A percentile compares a stretch with the other conserved stretches of the same genome.
Conservation (phyloP, 2,888 invertebrate genomes). For the Odontocolon sp. region DNA sequence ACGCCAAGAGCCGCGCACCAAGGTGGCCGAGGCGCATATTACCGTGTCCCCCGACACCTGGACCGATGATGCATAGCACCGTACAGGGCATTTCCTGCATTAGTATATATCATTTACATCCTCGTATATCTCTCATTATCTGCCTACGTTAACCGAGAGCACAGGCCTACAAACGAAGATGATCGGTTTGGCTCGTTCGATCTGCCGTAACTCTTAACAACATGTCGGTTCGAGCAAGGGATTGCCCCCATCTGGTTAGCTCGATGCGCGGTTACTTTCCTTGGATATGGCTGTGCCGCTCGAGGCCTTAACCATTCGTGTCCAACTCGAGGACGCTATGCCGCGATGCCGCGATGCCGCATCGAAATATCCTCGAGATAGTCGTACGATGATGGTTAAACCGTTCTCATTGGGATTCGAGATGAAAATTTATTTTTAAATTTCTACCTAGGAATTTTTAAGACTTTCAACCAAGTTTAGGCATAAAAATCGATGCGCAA, state of each 20-base stretch:
- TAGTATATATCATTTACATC: constrained; percentile 75
- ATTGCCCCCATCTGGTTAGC: constrained; percentile 37
- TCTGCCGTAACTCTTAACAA: not conserved
- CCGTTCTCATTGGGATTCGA: too few species aligned
- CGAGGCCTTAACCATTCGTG: constrained; percentile 25
- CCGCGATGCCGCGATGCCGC: constrained; percentile 31
- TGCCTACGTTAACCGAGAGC: constrained; percentile 66
- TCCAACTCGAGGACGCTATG: constrained; percentile 33
- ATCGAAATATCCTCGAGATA: constrained; percentile 33
- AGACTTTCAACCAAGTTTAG: too few species aligned
- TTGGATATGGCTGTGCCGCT: constrained; percentile 27
- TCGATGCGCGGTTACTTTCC: constrained; percentile 47
- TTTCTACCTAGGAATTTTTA: too few species aligned
- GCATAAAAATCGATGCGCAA: constrained; percentile 35
- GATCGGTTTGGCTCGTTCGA: constrained; percentile 22
- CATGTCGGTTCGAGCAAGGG: constrained; percentile 6
- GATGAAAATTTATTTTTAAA: too few species aligned
- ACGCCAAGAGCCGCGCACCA: constrained; percentile 66
- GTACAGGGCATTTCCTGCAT: constrained; percentile 76
- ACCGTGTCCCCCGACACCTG: constrained; percentile 72
- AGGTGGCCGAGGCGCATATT: constrained; percentile 69
- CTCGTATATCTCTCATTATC: constrained; percentile 72
- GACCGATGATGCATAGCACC: constrained; percentile 76
- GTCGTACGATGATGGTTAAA: too few species aligned
- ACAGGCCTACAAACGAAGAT: constrained; percentile 35